phyloP scores from a whole-genome alignment of 2,888 invertebrate genomes.

The Zootermopsis nevadensis region DNA sequence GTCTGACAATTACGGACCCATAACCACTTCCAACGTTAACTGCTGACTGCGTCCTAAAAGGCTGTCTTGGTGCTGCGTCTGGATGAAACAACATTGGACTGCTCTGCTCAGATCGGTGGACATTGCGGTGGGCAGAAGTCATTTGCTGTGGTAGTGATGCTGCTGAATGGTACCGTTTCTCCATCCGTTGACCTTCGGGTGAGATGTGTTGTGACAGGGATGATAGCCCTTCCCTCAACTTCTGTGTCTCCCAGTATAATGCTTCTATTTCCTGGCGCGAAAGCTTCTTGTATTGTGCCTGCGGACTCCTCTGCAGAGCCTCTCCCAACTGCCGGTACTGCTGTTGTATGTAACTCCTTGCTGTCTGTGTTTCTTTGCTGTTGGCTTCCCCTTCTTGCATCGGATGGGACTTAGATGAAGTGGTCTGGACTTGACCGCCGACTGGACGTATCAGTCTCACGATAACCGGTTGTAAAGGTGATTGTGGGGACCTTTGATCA shows the following conservation, averaged over 20 bases:
- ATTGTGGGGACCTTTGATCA: not conserved
- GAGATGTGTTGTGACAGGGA: constrained; percentile 24
- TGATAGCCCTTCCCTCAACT: constrained; percentile 31
- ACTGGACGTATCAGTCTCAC: not conserved
- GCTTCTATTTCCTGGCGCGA: constrained; percentile 50
- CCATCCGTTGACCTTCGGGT: constrained; percentile 1
- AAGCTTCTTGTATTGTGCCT: constrained; percentile 31
- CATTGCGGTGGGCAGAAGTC: not conserved
- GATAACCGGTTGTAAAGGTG: not conserved
- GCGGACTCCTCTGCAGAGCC: no score
- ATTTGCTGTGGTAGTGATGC: constrained; percentile 13
- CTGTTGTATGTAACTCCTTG: constrained; percentile 27
- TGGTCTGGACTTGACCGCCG: not conserved
- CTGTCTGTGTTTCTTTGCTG: constrained; percentile 24
- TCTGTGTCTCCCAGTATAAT: constrained; percentile 50
- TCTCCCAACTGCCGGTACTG: not conserved
- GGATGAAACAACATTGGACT: not conserved
- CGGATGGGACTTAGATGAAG: not conserved
- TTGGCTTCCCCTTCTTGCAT: not conserved
- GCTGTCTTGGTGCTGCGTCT: constrained; percentile 4
- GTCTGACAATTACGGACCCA: constrained; percentile 30
- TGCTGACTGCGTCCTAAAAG: constrained; percentile 2
- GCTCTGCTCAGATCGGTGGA: not conserved
- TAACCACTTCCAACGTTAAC: constrained; percentile 14
- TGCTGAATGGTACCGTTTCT: constrained; percentile 39